Conservation (phyloP, 2,888 invertebrate genomes). For the Eustalomyia histrio region DNA sequence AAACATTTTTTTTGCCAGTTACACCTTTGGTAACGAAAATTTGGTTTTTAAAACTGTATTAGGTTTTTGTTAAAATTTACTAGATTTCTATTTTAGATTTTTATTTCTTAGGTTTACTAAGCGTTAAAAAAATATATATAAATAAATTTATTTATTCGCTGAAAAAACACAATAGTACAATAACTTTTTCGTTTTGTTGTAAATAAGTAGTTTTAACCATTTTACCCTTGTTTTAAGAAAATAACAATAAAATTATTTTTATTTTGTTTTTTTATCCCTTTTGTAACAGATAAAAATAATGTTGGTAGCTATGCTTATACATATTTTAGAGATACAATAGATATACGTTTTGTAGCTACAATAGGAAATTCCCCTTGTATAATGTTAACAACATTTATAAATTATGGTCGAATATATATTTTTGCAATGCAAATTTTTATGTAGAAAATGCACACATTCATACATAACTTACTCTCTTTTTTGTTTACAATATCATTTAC, state of each 20-base stretch:
- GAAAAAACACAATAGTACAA: no score
- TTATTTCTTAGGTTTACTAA: not conserved
- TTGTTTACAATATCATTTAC: constrained; percentile 16
- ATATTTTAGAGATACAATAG: no score
- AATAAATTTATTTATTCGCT: not conserved
- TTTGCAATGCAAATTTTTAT: constrained; percentile 57
- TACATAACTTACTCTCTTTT: not conserved
- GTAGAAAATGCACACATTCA: not conserved
- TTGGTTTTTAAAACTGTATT: no score
- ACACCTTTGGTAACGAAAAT: no score
- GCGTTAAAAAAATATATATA: not conserved
- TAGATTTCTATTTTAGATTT: not conserved
- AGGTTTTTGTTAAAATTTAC: not conserved
- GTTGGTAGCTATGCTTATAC: no score
- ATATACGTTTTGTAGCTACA: no score
- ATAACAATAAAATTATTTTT: not conserved
- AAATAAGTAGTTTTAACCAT: not conserved
- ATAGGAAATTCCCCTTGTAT: constrained; percentile 7
- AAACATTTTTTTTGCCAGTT: not conserved
- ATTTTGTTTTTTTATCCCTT: not conserved
- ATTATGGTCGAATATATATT: constrained; percentile 45
- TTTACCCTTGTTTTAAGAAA: not conserved
- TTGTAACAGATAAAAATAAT: not conserved
- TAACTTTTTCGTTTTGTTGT: not conserved
- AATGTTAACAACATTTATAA: constrained; percentile 42